phyloP scores from a whole-genome alignment of 2,888 invertebrate species.

The Tetranychus truncatus region DNA sequence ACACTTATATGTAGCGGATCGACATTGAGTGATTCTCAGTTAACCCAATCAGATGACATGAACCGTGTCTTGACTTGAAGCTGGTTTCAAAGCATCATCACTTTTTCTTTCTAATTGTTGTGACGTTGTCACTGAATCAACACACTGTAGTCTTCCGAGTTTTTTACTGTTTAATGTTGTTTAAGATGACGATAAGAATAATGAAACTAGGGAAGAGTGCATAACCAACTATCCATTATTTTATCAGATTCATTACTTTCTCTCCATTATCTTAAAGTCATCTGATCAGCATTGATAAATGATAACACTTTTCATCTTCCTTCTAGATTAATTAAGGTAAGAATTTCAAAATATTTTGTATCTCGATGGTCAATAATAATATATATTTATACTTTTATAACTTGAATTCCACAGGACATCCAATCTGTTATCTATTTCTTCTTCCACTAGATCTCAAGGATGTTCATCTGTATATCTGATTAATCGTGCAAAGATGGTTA shows the following conservation, averaged over 20 bases:
- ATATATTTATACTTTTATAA: no score
- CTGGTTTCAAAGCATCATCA: background rate
- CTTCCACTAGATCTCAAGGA: no score
- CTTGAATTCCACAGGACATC: no score
- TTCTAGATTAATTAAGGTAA: background rate
- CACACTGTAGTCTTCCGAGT: background rate
- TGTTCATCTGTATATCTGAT: no score
- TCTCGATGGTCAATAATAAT: no score
- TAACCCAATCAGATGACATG: background rate
- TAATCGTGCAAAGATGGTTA: no score
- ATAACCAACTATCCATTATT: background rate
- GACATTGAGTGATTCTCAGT: background rate
- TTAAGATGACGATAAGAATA: background rate
- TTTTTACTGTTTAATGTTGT: background rate
- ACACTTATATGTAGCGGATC: no score
- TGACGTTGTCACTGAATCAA: background rate
- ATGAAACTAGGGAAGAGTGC: background rate
- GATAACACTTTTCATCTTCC: background rate
- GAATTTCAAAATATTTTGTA: background rate
- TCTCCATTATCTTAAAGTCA: background rate
- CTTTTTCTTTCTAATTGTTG: background rate
- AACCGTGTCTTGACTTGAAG: background rate
- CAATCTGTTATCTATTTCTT: no score
- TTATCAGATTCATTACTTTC: background rate
- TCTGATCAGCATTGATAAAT: background rate